phyloP scores from a whole-genome alignment of 1,140 invertebrate species.

The Atta colombica region DNA sequence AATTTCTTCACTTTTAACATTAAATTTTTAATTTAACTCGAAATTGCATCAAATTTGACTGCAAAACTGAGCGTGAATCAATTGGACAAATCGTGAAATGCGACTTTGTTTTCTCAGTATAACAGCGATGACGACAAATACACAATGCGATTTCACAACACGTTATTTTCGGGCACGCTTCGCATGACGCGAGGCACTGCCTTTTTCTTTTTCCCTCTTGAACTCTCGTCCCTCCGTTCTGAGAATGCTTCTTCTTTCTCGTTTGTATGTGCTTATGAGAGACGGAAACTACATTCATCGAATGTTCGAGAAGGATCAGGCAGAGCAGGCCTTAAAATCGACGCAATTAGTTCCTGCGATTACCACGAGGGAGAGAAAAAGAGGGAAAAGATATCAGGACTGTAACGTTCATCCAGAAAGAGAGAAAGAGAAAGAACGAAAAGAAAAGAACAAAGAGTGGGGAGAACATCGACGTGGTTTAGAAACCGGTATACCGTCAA shows the following conservation, averaged over 20 bases:
- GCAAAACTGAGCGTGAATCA: not conserved
- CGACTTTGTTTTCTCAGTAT: not conserved
- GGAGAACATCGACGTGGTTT: not conserved
- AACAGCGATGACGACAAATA: not conserved
- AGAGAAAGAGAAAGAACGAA: not conserved
- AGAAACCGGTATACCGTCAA: not conserved
- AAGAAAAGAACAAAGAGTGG: not conserved
- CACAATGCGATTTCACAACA: constrained; percentile 49
- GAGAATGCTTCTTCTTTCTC: not conserved
- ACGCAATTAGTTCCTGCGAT: not conserved
- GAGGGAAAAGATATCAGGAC: not conserved
- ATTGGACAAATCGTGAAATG: not conserved
- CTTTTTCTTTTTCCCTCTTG: not conserved
- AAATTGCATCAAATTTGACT: not conserved
- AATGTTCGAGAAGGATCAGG: not conserved
- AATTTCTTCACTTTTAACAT: not conserved
- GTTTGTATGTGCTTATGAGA: not conserved
- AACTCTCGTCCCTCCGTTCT: no score
- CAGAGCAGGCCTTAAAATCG: not conserved
- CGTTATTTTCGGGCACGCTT: constrained; percentile 44
- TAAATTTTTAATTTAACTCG: not conserved
- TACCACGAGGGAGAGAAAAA: not conserved
- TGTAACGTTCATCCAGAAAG: not conserved
- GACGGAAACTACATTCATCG: not conserved
- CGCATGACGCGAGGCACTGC: not conserved